Evolutionary conservation across 1,140 invertebrate species (phyloP).

Genomic region (Sycobia sp.): DNA sequence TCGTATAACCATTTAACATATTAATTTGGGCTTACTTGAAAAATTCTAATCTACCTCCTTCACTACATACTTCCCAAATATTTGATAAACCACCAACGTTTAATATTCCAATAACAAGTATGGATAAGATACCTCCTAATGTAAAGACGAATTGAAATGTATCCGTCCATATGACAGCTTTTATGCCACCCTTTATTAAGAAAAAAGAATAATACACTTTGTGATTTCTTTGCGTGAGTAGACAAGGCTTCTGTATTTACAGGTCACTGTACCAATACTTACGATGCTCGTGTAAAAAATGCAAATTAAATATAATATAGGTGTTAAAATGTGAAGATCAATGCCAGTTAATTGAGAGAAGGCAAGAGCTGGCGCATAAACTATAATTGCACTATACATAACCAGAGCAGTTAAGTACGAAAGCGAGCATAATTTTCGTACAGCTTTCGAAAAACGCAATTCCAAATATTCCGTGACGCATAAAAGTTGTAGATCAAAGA

Average conservation of each 20-base stretch:
- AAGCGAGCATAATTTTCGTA: conserved; percentile 68
- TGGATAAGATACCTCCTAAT: conserved; percentile 69
- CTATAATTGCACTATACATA: conserved; percentile 65
- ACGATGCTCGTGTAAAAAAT: conserved; percentile 80
- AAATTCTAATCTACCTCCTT: conserved; percentile 37
- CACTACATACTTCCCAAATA: conserved; percentile 43
- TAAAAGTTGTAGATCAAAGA: conserved; percentile 77
- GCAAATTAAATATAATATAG: conserved; percentile 73
- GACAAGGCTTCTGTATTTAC: too few species aligned
- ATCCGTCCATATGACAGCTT: conserved; percentile 78
- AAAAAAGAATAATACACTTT: not conserved
- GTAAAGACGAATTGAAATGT: conserved; percentile 74
- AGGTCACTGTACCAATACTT: conserved; percentile 40
- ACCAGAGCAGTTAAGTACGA: conserved; percentile 67
- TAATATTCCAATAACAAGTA: conserved; percentile 68
- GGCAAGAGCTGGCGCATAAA: conserved; percentile 68
- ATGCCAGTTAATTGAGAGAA: conserved; percentile 73
- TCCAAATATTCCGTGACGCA: conserved; percentile 82
- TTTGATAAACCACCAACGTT: conserved; percentile 68
- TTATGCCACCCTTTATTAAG: conserved; percentile 68
- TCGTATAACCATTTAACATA: too few species aligned
- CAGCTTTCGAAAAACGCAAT: conserved; percentile 67
- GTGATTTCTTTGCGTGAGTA: not conserved
- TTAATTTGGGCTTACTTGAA: conserved; percentile 17
- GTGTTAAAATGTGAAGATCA: conserved; percentile 68